Conservation (phyloP, 1,140 invertebrate genomes). For the Holcopasites calliopsidis region DNA sequence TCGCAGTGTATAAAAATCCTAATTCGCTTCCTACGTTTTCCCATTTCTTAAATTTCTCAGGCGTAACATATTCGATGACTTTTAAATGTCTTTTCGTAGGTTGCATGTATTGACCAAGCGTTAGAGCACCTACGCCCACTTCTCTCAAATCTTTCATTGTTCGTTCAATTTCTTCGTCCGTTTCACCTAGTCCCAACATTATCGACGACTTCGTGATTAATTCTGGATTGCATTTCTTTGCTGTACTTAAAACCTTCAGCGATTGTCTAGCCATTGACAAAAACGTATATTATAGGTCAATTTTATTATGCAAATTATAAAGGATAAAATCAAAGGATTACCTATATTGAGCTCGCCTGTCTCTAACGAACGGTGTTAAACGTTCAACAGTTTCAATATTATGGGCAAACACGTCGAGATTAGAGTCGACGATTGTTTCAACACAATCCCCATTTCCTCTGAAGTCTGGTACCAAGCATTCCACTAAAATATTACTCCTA, state of each 20-base stretch:
- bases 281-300: too few relatives aligned
- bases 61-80: conserved; percentile 98
- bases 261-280: conserved; percentile 85
- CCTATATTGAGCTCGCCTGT: conserved; percentile 89
- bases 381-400: conserved; percentile 97
- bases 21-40: conserved; percentile 90
- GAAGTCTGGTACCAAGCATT: conserved; percentile 99
- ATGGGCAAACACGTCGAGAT: conserved; percentile 97
- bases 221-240: conserved; percentile 88
- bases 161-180: conserved; percentile 92
- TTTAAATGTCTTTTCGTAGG: conserved; percentile 98
- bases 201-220: conserved; percentile 98
- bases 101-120: conserved; percentile 99
- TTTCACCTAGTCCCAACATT: conserved; percentile 98
- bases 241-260: conserved; percentile 88
- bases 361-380: conserved; percentile 94
- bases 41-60: conserved; percentile 96
- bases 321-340: conserved; percentile 66
- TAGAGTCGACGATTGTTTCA: conserved; percentile 88
- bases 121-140: conserved; percentile 95
- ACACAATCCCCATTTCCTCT: conserved; percentile 90
- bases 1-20: conserved; percentile 98
- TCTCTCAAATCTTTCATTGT: conserved; percentile 91
- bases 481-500: conserved; percentile 93
- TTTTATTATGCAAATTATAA: too few relatives aligned